Evolutionary conservation across 2,113 vertebrate species (phyloP).

Genomic region (Sterrhoptilus dennistouni): DNA sequence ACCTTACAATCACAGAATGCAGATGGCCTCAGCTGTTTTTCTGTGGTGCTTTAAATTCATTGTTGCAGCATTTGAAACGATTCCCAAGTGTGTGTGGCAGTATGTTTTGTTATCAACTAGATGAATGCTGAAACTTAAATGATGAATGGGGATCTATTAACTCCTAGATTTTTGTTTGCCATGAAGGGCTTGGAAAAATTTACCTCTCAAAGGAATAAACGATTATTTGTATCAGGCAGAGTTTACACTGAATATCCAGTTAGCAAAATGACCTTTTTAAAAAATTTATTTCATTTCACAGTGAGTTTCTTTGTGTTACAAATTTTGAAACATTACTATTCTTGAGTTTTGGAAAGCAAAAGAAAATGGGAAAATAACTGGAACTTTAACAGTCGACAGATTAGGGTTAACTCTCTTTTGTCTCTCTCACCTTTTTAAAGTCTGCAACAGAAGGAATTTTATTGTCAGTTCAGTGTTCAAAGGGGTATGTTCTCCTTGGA

Average conservation of each 20-base stretch:
- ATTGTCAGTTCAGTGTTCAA: background rate
- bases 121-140: background rate
- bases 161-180: background rate
- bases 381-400: background rate
- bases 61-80: background rate
- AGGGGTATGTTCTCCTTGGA: background rate
- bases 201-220: background rate
- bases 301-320: background rate
- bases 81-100: background rate
- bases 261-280: background rate
- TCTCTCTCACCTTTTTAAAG: background rate
- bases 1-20: background rate
- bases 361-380: background rate
- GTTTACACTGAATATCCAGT: background rate
- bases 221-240: background rate
- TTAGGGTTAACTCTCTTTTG: background rate
- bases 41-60: background rate
- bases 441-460: background rate
- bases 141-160: background rate
- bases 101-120: background rate
- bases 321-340: background rate
- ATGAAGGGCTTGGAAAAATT: background rate
- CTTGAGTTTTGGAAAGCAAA: background rate
- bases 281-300: background rate
- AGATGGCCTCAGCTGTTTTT: conserved; percentile 6